These are phyloP conservation scores for Phymanthus crucifer DNA, from an alignment of 92 coral and sea anemone species.

Conservation along the genomic window DNA sequence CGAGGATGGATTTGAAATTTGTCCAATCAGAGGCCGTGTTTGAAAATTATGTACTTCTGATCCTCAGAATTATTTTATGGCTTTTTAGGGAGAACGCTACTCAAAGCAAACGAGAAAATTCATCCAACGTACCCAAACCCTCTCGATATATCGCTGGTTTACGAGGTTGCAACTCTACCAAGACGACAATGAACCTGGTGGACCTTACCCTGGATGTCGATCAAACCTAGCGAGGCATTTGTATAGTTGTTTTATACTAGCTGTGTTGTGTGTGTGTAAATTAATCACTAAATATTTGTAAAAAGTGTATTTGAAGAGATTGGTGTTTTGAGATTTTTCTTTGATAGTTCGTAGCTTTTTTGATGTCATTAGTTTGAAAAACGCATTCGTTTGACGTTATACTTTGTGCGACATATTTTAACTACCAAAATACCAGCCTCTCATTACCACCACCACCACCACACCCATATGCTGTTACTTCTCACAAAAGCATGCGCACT, in stretches of 20 bases:
- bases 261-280: background rate
- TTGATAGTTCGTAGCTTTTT: background rate
- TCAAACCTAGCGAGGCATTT: slow-evolving; percentile 54
- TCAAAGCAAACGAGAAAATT: slow-evolving; percentile 91
- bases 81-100: slow-evolving; percentile 72
- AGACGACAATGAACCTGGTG: slow-evolving; percentile 92
- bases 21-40: no score
- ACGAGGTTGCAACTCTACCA: slow-evolving; percentile 99
- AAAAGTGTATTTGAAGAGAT: background rate
- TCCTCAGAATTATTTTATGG: background rate
- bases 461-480: no score
- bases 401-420: no score
- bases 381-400: no score
- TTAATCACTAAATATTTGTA: background rate
- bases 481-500: no score
- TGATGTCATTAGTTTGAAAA: no score
- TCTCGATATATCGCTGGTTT: slow-evolving; percentile 91
- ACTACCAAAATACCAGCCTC: no score
- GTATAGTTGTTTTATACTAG: background rate
- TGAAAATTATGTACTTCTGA: no score
- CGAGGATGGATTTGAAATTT: no score
- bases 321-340: background rate
- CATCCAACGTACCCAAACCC: slow-evolving; percentile 96
- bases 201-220: slow-evolving; percentile 96
- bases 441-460: no score